A percentile compares a stretch with the other conserved stretches of the same genome.
phyloP scores from a whole-genome alignment of 2,113 vertebrate genomes.

The Psephotus haematonotus region DNA sequence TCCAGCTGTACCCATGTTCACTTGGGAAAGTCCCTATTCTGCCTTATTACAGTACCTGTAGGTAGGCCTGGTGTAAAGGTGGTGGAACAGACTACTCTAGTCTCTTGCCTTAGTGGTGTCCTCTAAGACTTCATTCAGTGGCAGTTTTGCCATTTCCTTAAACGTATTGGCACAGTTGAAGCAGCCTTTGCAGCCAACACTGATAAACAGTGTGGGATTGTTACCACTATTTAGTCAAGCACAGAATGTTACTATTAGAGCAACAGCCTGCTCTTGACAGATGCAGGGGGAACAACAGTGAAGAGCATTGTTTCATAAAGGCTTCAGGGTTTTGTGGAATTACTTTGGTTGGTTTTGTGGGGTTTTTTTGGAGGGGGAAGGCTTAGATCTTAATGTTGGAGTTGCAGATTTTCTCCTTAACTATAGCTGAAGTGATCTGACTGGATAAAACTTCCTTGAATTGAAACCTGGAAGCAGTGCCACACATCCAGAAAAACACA shows the following conservation, averaged over 20 bases:
- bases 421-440: not conserved
- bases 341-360: not conserved
- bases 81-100: not conserved
- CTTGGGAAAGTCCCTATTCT: not conserved
- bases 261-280: not conserved
- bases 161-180: not conserved
- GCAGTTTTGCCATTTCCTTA: not conserved
- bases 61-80: not conserved
- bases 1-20: not conserved
- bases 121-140: not conserved
- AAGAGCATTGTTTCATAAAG: not conserved
- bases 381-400: not conserved
- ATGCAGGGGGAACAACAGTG: not conserved
- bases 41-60: not conserved
- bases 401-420: not conserved
- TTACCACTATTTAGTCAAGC: not conserved
- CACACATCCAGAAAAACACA: not conserved
- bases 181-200: not conserved
- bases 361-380: not conserved
- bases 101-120: not conserved
- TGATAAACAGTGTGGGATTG: fast-evolving
- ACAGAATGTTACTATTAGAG: not conserved
- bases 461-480: not conserved
- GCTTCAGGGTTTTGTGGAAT: not conserved
- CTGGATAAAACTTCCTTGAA: not conserved